Base-by-base conservation (phyloP, 2,797 vertebrate genomes). In the Dermochelys coriacea region DNA sequence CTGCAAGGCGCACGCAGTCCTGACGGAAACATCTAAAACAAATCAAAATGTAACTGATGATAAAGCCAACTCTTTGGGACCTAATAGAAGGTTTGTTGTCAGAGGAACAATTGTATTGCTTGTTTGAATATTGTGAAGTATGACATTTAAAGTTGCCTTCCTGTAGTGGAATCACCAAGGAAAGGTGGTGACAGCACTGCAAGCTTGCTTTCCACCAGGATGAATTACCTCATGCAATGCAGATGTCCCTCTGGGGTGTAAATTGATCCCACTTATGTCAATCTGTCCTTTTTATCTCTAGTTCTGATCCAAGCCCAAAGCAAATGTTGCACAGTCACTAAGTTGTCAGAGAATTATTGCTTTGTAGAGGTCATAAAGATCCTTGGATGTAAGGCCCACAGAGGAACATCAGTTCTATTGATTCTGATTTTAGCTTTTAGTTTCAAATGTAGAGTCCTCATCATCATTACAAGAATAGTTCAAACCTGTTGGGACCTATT, bases 1-100 rank as follows among this genome's bases (percentile, higher is more conserved):
- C 16, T 29, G 4, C n/a, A n/a, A 91, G 3, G 6, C 3, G 34
- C 41, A 29, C 0, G 2, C 88, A 68, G 80, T 4, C 3, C 2
- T 83, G 54, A 54, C 0, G 14, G 52, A 37, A 80, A 37, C 23
- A 54, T 37, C 21, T 37, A 52, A 82, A 68, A 25, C 2, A 34
- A 61, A 78, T 2, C 81, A 77, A 85, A 71, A 4, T 64, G 14
- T 4, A 85, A 50, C 12, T 50, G 8, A 21, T 84, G 75, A 3
- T 80, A 80, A 90, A 14, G 29, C 5, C 51, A 59, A 1, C 5
- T 80, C 1, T 52, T 82, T 59, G 21, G 23, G 2, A 29, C 27
- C 18, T 9, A 37, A 71, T 49, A 50, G 27, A 37, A 31, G 23
- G 2, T 45, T 81, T 1, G 87, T 57, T 3, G 7, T 6, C 5